Percentiles rank a stretch among this genome's conserved stretches.
These are phyloP conservation scores for Scolopax bukidnonensis DNA, from an alignment of 2,797 vertebrate genomes.

Conservation along the genomic window DNA sequence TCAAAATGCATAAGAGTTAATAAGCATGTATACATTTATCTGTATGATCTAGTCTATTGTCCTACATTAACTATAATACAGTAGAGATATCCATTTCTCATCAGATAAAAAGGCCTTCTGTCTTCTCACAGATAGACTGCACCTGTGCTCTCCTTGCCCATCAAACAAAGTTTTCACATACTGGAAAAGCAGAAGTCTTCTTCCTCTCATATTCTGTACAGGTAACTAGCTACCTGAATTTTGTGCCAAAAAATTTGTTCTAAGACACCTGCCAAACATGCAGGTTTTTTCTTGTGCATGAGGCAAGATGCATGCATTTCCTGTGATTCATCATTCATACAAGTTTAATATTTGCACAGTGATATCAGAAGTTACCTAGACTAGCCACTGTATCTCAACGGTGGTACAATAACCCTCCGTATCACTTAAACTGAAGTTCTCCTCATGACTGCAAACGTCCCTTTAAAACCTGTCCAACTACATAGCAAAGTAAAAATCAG, in stretches of 20 bases:
- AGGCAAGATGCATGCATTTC: neutral
- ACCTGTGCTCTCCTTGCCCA: neutral
- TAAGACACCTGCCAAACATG: accelerated
- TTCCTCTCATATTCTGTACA: neutral
- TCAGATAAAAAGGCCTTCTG: neutral
- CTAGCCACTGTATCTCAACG: neutral
- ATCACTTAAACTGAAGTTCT: neutral
- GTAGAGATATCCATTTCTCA: neutral
- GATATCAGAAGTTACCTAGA: neutral
- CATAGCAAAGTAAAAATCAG: neutral
- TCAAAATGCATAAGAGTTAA: neutral
- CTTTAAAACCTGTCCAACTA: neutral
- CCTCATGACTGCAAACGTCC: neutral
- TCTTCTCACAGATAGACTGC: neutral
- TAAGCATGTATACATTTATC: neutral
- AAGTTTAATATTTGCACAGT: neutral
- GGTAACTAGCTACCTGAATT: neutral
- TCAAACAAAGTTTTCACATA: neutral
- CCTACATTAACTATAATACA: accelerated
- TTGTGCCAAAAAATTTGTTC: neutral
- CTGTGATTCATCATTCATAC: neutral
- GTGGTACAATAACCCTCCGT: accelerated
- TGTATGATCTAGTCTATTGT: neutral
- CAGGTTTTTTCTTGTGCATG: accelerated
- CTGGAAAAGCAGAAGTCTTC: neutral